Base-by-base conservation (phyloP, 2,797 vertebrate genomes). In the Odontamblyopus lacepedii region DNA sequence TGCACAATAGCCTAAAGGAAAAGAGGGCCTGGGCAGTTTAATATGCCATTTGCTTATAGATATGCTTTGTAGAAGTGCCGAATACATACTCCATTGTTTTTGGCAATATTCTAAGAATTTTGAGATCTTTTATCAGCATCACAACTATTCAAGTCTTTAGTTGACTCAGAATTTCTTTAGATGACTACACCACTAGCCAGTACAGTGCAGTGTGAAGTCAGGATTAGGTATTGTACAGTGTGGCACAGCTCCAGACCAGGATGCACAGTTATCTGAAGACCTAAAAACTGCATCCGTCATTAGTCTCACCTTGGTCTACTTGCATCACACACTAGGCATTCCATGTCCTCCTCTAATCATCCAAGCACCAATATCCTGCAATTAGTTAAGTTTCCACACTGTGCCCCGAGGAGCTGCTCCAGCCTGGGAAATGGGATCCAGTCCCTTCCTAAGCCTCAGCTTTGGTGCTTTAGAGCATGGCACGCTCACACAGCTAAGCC, bases 251-350 rank as follows among this genome's bases (percentile, higher is more conserved):
- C 74, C 56, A 65, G 68, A 81, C 67, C 75, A 82, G 80, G 83
- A 91, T 83, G 82, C 71, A 78, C 72, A 82, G 80, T 89, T 88
- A 89, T 90, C 82, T 78, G 38, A 82, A 71, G 76, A 84, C 70
- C 79, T 79, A 74, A 84, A 87, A 85, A 91, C 87, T 81, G 78
- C 84, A 85, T 90, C 88, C 81, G 78, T 91, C 88, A 91, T 93
- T 92, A 92, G 88, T 88, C 87, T 93, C 91, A 93, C 92, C 93
- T 94, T 91, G 92, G 93, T 90, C 93, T 85, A 94, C 96, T 96
- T 97, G 95, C 95, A 95, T 97, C 95, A 96, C 94, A 95, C 95
- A 95, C 94, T 94, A 94, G 94, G 94, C 95, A 95, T 96, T 96
- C 92, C 95, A 94, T 95, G 94, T 94, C 92, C 92, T 95, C 93